phyloP scores from a whole-genome alignment of 2,797 vertebrate genomes.

The Petrocephalus sullivani region DNA sequence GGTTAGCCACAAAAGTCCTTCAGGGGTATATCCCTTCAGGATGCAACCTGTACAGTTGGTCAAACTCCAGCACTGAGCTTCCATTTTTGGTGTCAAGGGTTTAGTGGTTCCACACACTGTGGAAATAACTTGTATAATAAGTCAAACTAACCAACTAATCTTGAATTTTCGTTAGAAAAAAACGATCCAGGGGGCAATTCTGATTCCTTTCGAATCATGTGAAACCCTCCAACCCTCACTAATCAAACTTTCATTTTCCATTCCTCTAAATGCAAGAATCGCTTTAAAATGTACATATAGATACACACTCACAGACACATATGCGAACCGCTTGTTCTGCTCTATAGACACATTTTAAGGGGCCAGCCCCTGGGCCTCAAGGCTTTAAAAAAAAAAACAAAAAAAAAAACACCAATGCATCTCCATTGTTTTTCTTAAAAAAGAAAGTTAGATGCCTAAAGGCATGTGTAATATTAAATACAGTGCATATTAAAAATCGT shows the following conservation, averaged over 20 bases:
- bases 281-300: background rate
- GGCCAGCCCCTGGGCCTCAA: constrained; percentile 14
- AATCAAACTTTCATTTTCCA: background rate
- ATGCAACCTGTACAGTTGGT: background rate
- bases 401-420: background rate
- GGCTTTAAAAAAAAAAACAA: background rate
- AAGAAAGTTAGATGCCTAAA: background rate
- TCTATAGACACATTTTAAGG: constrained; percentile 32
- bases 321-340: background rate
- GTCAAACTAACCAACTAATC: background rate
- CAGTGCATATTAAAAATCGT: constrained; percentile 33
- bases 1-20: background rate
- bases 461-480: constrained; percentile 38
- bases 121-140: background rate
- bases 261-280: background rate
- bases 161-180: background rate
- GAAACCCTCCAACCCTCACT: background rate
- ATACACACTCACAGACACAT: background rate
- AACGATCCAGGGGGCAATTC: background rate
- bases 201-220: background rate
- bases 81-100: background rate
- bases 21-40: background rate
- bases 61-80: background rate
- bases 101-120: background rate
- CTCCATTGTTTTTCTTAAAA: background rate